Evolutionary conservation across 2,113 vertebrate genomes (phyloP), one percentile per base, ranked within the genome.

Genomic region (Poeciliopsis turrubarensis): DNA sequence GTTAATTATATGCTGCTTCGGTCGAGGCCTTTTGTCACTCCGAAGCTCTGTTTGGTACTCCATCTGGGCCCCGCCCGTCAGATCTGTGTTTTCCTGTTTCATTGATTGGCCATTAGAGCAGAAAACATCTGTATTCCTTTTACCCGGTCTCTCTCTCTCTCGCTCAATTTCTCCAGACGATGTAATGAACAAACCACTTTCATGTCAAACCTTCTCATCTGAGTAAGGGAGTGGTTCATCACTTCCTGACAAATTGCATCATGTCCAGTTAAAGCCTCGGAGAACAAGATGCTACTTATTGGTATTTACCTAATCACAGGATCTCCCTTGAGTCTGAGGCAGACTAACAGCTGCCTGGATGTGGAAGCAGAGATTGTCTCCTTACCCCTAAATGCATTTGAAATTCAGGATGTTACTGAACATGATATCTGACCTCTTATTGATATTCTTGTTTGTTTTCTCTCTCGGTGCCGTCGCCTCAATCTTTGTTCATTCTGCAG

Each of bases 1-100:
- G 77, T 92, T 92, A 90, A 93, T 94, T 86, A 90, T 89, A 86
- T 77, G 85, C 75, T 73, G 79, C 86, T 82, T 77, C 64, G 87
- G 82, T 77, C n/a, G 29, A 71, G 78, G 87, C 74, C 90, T 92
- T 57, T 90, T 92, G 89, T 92, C 82, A 71, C 76, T 77, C 80
- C 54, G 67, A 37, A 60, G 34, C 81, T 86, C 76, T 85, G 84
- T 91, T 90, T 79, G 75, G 67, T 77, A 70, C 79, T 86, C 87
- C 67, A 41, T 86, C 78, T 85, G 41, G 69, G 77, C 82, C 83
- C 65, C 69, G 54, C 44, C 82, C 65, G 51, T 89, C 67, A 80
- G 82, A 89, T 91, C 86, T 82, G 79, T 32, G 14, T 72, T 70
- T 70, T 75, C n/a, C 77, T 61, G 26, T 68, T 64, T 85, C 83